Conservation (phyloP, 1,140 invertebrate genomes). For the Grapholita molesta region DNA sequence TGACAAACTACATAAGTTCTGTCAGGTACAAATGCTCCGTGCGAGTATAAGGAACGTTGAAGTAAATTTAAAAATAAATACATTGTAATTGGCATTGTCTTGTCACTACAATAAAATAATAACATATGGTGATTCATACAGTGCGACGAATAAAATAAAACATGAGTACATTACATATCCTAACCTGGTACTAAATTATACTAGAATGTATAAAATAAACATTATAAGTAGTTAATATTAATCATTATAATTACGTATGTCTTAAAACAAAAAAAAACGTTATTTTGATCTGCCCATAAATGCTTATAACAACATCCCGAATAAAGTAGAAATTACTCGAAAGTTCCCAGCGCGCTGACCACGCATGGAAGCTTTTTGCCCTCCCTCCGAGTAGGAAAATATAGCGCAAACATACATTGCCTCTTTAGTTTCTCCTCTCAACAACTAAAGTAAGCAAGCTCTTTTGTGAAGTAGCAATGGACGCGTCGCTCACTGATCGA, state of each 20-base stretch:
- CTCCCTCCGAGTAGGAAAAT: background rate
- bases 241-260: no score
- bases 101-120: slow-evolving; percentile 22
- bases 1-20: background rate
- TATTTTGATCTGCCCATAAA: background rate
- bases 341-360: background rate
- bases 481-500: background rate
- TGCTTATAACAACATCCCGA: background rate
- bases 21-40: background rate
- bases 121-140: slow-evolving; percentile 2
- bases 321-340: background rate
- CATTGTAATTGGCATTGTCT: slow-evolving; percentile 35
- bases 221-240: no score
- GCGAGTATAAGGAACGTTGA: slow-evolving; percentile 32
- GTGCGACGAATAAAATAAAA: slow-evolving; percentile 6
- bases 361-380: slow-evolving; percentile 5
- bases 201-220: slow-evolving; percentile 4
- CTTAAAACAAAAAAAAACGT: background rate
- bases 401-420: background rate
- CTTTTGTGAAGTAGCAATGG: background rate
- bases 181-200: no score
- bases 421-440: background rate
- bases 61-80: slow-evolving; percentile 34
- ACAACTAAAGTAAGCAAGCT: background rate
- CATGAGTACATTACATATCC: background rate